These are phyloP conservation scores for Acrocera orbiculus DNA, from an alignment of 2,888 invertebrate species.

Conservation along the genomic window DNA sequence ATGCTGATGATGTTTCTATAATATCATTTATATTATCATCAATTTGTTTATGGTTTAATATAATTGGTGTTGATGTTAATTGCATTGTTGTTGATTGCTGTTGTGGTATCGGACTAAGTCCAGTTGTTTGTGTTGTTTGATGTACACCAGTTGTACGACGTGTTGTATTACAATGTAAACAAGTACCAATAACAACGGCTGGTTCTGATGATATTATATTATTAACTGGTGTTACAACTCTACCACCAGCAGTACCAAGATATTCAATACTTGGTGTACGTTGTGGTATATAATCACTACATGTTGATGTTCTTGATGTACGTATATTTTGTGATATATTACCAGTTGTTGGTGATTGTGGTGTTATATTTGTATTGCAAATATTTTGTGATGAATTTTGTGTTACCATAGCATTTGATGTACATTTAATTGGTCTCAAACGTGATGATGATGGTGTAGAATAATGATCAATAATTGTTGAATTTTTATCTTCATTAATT, in stretches of 20 bases:
- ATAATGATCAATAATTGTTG: slow-evolving; percentile 17
- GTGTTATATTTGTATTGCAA: background rate
- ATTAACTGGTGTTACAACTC: slow-evolving; percentile 18
- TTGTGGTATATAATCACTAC: slow-evolving; percentile 16
- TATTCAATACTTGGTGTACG: slow-evolving; percentile 18
- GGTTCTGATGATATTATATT: slow-evolving; percentile 14
- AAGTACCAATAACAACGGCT: slow-evolving; percentile 20
- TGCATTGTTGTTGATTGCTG: slow-evolving; percentile 11
- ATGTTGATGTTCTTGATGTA: slow-evolving; percentile 4
- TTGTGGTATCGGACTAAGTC: slow-evolving; percentile 29
- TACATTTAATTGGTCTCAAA: slow-evolving; percentile 14
- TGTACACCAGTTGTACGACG: slow-evolving; percentile 31
- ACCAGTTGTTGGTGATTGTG: slow-evolving; percentile 3
- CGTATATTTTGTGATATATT: slow-evolving; percentile 6
- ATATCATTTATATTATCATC: slow-evolving; percentile 10
- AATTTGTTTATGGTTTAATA: slow-evolving; percentile 2
- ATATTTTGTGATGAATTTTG: background rate
- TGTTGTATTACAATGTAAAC: slow-evolving; percentile 29
- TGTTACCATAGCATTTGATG: background rate
- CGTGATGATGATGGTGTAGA: slow-evolving; percentile 21
- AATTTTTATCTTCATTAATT: background rate
- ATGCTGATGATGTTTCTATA: slow-evolving; percentile 13
- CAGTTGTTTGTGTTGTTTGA: slow-evolving; percentile 32
- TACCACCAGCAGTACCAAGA: slow-evolving; percentile 15
- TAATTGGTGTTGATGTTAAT: background rate